Percentiles rank a stretch among this genome's conserved stretches.
phyloP scores from a whole-genome alignment of 2,888 invertebrate genomes.

The Trachelus stipa region DNA sequence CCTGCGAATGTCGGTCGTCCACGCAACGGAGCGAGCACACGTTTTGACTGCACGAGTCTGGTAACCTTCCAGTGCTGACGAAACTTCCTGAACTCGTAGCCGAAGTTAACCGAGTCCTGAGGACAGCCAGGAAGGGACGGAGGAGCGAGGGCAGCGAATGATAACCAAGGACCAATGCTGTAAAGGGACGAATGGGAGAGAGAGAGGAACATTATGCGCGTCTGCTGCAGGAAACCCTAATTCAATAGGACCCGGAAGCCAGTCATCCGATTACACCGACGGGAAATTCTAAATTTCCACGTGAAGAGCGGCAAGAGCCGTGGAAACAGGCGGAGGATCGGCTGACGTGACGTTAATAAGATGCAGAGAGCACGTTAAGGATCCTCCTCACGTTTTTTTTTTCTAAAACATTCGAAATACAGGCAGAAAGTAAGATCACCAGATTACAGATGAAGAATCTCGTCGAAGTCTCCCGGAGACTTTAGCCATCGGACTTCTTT shows the following conservation, averaged over 20 bases:
- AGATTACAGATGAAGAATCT: too few relatives aligned
- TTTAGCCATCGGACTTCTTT: neutral
- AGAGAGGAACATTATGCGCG: constrained; percentile 15
- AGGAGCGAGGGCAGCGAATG: too few relatives aligned
- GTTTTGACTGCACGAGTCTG: too few relatives aligned
- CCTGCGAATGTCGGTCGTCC: constrained; percentile 9
- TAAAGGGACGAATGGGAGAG: neutral
- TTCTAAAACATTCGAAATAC: constrained; percentile 17
- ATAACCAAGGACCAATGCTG: neutral
- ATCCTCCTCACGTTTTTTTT: constrained; percentile 35
- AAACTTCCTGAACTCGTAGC: too few relatives aligned
- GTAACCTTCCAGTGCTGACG: too few relatives aligned
- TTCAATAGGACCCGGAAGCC: constrained; percentile 42
- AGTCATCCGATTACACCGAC: constrained; percentile 44
- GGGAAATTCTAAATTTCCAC: constrained; percentile 45
- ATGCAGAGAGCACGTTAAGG: constrained; percentile 43
- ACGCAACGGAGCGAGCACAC: neutral
- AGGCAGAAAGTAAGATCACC: too few relatives aligned
- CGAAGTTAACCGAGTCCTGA: too few relatives aligned
- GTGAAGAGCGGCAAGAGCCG: too few relatives aligned
- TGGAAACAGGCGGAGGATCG: too few relatives aligned
- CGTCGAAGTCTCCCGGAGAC: neutral
- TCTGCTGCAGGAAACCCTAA: constrained; percentile 19
- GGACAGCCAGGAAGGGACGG: too few relatives aligned
- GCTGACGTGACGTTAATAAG: constrained; percentile 49